Evolutionary conservation across 2,888 invertebrate species (phyloP).

Genomic region (Psylliodes chrysocephalus): DNA sequence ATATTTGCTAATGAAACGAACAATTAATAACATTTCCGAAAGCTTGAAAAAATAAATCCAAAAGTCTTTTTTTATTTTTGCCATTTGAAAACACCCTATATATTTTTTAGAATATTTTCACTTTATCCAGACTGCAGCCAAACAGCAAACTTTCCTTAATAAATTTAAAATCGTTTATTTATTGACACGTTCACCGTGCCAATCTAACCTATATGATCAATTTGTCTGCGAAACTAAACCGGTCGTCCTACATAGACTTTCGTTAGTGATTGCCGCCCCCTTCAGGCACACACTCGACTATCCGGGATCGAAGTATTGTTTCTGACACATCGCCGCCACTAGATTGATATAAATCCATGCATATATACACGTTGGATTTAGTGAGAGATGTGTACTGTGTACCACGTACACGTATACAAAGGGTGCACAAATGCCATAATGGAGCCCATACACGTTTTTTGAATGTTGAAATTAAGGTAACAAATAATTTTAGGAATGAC

Average conservation of each 20-base stretch:
- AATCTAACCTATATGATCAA: background rate
- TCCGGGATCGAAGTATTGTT: conserved; percentile 7
- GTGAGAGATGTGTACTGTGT: background rate
- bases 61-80: too few species aligned
- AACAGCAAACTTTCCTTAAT: too few species aligned
- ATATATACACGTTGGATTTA: background rate
- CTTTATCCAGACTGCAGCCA: too few species aligned
- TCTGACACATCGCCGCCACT: conserved; percentile 10
- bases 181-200: too few species aligned
- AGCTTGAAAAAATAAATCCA: too few species aligned
- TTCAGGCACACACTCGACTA: conserved; percentile 14
- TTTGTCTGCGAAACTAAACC: background rate
- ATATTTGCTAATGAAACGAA: too few species aligned
- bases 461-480: too few species aligned
- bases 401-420: background rate
- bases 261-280: conserved; percentile 13
- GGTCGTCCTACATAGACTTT: conserved; percentile 2
- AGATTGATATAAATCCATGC: conserved; percentile 10
- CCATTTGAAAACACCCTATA: too few species aligned
- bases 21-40: too few species aligned
- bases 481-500: too few species aligned
- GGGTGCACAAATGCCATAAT: background rate
- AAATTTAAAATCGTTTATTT: too few species aligned
- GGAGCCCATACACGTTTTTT: background rate
- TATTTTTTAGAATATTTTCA: too few species aligned